Conservation (phyloP, 2,113 vertebrate genomes). For the Stomatorhinus ivindoensis region DNA sequence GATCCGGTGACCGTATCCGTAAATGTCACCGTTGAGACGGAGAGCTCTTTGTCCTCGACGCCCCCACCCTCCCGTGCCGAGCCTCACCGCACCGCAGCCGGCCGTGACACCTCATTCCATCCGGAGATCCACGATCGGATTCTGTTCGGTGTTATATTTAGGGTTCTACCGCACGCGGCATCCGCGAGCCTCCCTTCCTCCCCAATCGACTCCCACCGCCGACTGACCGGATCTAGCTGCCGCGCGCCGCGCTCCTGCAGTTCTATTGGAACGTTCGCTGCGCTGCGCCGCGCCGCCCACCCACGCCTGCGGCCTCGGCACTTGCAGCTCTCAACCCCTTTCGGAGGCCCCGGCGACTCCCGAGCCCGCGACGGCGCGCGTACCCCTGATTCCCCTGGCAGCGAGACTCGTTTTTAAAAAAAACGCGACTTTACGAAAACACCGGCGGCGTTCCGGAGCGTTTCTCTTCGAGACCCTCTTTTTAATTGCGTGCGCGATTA, state of each 20-base stretch:
- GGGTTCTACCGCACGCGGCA: not conserved
- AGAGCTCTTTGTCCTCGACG: not conserved
- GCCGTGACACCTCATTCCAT: not conserved
- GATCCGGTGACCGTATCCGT: not conserved
- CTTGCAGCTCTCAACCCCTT: slow-evolving; percentile 19
- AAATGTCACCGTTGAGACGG: not conserved
- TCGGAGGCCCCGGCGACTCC: slow-evolving; percentile 12
- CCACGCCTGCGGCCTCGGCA: slow-evolving; percentile 27
- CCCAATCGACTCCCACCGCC: slow-evolving; percentile 11
- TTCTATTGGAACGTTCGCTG: slow-evolving; percentile 14
- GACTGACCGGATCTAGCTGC: slow-evolving; percentile 27
- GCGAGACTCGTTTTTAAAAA: not conserved
- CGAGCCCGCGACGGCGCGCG: slow-evolving; percentile 15
- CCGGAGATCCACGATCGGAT: not conserved
- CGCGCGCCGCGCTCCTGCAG: slow-evolving; percentile 18
- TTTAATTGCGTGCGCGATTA: slow-evolving; percentile 5
- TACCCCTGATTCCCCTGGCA: not conserved
- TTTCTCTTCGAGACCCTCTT: not conserved
- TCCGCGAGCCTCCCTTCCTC: not conserved
- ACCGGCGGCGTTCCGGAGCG: not conserved
- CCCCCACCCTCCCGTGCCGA: not conserved
- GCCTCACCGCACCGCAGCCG: not conserved
- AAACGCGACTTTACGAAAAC: not conserved
- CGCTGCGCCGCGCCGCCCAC: slow-evolving; percentile 29
- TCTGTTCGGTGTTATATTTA: not conserved